Evolutionary conservation across 2,797 vertebrate species (phyloP).

Genomic region (Myioborus miniatus): DNA sequence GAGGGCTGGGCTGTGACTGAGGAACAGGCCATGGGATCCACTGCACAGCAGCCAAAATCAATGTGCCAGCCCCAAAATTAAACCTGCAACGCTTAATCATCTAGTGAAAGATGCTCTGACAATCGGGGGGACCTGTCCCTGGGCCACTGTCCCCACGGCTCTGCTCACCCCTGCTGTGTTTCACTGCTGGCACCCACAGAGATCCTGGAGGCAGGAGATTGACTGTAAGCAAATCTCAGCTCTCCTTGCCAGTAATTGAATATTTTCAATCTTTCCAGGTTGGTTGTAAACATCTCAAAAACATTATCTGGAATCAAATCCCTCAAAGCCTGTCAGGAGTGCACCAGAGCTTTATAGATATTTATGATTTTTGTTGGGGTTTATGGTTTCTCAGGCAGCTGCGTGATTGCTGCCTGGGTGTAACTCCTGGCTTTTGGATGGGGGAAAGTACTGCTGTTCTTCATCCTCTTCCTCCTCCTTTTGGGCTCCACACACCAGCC

Average conservation of each 20-base stretch:
- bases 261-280: background rate
- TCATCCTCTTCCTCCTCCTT: background rate
- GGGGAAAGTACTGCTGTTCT: accelerated
- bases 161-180: accelerated
- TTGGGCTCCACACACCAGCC: background rate
- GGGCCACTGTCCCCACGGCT: background rate
- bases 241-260: background rate
- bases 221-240: background rate
- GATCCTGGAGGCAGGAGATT: background rate
- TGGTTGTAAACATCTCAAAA: background rate
- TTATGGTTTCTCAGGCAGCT: background rate
- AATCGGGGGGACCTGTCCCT: background rate
- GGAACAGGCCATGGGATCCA: background rate
- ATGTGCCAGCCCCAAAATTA: background rate
- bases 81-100: background rate
- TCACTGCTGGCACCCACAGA: background rate
- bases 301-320: background rate
- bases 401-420: accelerated
- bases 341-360: background rate
- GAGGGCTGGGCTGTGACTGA: background rate
- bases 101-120: background rate
- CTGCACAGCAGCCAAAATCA: background rate
- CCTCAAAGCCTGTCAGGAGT: background rate
- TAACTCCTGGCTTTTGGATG: background rate
- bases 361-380: background rate